Conservation (phyloP, 2,888 invertebrate species). For the Urechis unicinctus region DNA sequence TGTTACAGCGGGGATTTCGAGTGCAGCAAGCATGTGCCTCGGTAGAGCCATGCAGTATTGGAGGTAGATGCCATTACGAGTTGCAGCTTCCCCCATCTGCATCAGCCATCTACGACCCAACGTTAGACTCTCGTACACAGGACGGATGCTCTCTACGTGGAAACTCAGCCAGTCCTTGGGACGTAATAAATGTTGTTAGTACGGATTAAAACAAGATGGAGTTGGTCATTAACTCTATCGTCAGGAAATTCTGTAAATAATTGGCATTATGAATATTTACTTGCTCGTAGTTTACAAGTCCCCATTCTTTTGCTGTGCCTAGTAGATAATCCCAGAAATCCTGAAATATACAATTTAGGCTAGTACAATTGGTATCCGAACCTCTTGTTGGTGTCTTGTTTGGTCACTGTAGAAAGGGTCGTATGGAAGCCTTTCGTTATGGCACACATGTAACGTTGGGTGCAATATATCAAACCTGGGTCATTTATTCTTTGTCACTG, state of each 20-base stretch:
- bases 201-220: too few species aligned
- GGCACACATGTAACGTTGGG: too few species aligned
- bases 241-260: too few species aligned
- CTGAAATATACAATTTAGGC: too few species aligned
- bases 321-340: slow-evolving; percentile 32
- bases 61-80: slow-evolving; percentile 25
- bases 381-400: slow-evolving; percentile 14
- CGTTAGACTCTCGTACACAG: slow-evolving; percentile 22
- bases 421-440: too few species aligned
- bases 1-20: slow-evolving; percentile 31
- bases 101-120: too few species aligned
- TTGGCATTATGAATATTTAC: slow-evolving; percentile 12
- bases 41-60: slow-evolving; percentile 42
- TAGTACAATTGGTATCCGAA: too few species aligned
- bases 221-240: too few species aligned
- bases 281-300: slow-evolving; percentile 31
- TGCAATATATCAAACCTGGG: slow-evolving; percentile 1
- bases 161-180: slow-evolving; percentile 38
- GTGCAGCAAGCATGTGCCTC: slow-evolving; percentile 29
- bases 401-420: too few species aligned
- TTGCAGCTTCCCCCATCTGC: slow-evolving; percentile 37
- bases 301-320: slow-evolving; percentile 25
- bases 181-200: background rate
- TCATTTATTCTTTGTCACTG: slow-evolving; percentile 8
- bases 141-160: slow-evolving; percentile 29